phyloP scores from a whole-genome alignment of 2,113 vertebrate species.

The Lycocorax pyrrhopterus region DNA sequence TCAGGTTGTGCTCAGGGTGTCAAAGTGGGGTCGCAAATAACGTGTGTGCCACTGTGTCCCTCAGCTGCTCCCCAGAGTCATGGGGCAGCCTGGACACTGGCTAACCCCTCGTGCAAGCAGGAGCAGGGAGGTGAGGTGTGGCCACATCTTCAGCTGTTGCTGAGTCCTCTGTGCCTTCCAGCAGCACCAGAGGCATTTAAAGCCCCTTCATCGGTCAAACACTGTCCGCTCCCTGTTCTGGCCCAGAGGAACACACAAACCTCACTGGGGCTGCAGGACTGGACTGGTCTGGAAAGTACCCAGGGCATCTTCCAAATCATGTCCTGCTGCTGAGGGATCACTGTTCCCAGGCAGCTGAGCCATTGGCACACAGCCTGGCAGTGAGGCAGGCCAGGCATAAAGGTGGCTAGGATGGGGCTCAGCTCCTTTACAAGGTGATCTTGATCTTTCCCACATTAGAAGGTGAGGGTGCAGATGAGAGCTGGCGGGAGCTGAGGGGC shows the following conservation, averaged over 20 bases:
- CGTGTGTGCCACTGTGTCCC: accelerated
- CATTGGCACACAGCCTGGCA: neutral
- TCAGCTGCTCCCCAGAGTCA: neutral
- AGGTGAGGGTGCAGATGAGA: neutral
- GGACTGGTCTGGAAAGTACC: neutral
- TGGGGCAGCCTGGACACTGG: neutral
- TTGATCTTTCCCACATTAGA: neutral
- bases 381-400: neutral
- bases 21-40: neutral
- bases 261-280: neutral
- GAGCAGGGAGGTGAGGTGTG: constrained; percentile 7
- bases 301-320: neutral
- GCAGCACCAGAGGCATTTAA: neutral
- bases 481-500: neutral
- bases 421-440: neutral
- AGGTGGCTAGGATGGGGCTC: neutral
- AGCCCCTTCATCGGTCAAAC: neutral
- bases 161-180: neutral
- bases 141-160: constrained; percentile 19
- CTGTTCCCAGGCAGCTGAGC: neutral
- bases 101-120: neutral
- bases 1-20: neutral
- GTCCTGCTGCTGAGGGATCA: neutral
- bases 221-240: neutral
- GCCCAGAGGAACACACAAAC: neutral